Base-by-base conservation (phyloP, 2,797 vertebrate genomes). In the Rachycentron canadum region DNA sequence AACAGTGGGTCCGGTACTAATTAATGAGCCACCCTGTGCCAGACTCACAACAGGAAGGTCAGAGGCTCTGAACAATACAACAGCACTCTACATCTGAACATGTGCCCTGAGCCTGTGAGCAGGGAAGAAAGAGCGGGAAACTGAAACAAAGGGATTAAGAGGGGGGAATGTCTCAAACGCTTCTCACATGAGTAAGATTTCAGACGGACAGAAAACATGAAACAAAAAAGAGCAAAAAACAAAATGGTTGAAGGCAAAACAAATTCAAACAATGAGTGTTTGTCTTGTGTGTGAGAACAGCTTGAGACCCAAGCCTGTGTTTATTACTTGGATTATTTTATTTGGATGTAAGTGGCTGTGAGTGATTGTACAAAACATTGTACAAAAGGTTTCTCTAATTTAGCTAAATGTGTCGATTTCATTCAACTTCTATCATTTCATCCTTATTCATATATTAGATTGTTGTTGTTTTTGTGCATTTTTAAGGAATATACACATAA, bases 31-130 rank as follows among this genome's bases (percentile, higher is more conserved):
- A 67, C 77, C 71, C 78, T 57, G 76, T 40, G 30, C 45, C 47
- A 6, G 4, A 21, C 85, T 91, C 91, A 94, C 89, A 95, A 95
- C 95, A 95, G 94, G 95, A 96, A 95, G 92, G 68, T 81, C 82
- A 86, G 67, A 67, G 75, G 64, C 68, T 49, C 82, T 32, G 78
- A 95, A 95, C 94, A 95, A 95, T 95, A 87, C 85, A 73, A 32
- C 53, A n/a, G 79, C 66, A 23, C 72, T 68, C 61, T 69, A 50
- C 43, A 76, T 87, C 72, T 81, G 89, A 90, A 94, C 91, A 89
- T 71, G 69, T 76, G 32, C 69, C 79, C 53, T 55, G 53, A 61
- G 71, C 32, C 47, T 21, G 62, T 30, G 57, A 25, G 19, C 47
- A 45, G 50, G 69, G 81, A 78, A 50, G 77, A 81, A 81, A 63